A percentile compares a stretch with the other conserved stretches of the same genome.
These are phyloP conservation scores for Agrypnia vestita DNA, from an alignment of 1,140 invertebrate species.

Conservation along the genomic window DNA sequence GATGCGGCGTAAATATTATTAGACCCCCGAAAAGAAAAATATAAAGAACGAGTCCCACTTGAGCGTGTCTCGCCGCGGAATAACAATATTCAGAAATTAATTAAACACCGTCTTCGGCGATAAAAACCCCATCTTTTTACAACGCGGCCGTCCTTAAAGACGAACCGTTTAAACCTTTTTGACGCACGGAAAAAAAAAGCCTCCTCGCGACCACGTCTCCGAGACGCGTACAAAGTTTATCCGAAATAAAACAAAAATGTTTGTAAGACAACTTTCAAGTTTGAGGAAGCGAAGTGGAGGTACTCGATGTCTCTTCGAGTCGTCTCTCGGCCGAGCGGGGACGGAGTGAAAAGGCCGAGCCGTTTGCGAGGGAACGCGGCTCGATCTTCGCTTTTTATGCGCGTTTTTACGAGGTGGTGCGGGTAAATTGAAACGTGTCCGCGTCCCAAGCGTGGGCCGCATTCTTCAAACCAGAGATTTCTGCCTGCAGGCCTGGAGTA, in stretches of 20 bases:
- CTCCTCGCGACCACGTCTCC: conserved; percentile 30
- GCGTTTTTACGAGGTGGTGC: neutral
- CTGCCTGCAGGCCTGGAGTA: conserved; percentile 43
- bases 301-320: conserved; percentile 27
- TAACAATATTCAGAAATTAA: conserved; percentile 36
- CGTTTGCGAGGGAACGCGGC: neutral
- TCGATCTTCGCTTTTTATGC: too few species aligned
- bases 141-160: conserved; percentile 23
- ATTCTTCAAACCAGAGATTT: conserved; percentile 51
- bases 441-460: conserved; percentile 17
- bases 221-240: conserved; percentile 25
- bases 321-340: neutral
- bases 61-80: conserved; percentile 17
- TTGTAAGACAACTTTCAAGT: conserved; percentile 38
- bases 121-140: conserved; percentile 29
- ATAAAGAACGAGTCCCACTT: neutral
- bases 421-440: neutral
- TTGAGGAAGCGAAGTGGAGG: too few species aligned
- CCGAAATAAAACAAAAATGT: conserved; percentile 40
- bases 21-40: neutral
- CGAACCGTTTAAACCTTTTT: conserved; percentile 35
- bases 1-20: too few species aligned
- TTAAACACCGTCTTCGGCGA: conserved; percentile 26
- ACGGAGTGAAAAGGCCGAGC: conserved; percentile 13
- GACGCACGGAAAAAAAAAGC: conserved; percentile 20